Evolutionary conservation across 2,888 invertebrate genomes (phyloP).

Genomic region (Ichneumon xanthorius): DNA sequence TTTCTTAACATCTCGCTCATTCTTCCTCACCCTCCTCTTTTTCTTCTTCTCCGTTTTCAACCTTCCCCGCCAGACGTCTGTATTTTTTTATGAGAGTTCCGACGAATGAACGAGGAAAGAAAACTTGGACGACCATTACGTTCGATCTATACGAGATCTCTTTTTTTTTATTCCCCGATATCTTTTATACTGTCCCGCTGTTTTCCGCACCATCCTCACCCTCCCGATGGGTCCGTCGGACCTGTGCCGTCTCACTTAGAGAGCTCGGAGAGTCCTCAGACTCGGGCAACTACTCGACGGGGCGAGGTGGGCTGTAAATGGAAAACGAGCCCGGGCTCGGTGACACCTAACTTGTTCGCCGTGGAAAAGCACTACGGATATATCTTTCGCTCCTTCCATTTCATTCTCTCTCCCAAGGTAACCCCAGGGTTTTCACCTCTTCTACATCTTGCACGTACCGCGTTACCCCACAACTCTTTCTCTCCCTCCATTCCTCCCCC

Average conservation of each 20-base stretch:
- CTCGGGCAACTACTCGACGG: slow-evolving; percentile 54
- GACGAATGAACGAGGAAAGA: neutral
- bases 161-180: slow-evolving; percentile 31
- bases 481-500: slow-evolving; percentile 16
- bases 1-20: neutral
- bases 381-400: slow-evolving; percentile 36
- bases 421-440: slow-evolving; percentile 22
- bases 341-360: slow-evolving; percentile 76
- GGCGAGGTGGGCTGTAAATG: slow-evolving; percentile 74
- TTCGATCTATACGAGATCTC: slow-evolving; percentile 31
- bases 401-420: slow-evolving; percentile 48
- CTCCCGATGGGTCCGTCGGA: slow-evolving; percentile 16
- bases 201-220: slow-evolving; percentile 38
- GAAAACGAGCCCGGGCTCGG: slow-evolving; percentile 78
- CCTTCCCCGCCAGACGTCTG: neutral
- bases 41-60: neutral
- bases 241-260: slow-evolving; percentile 31
- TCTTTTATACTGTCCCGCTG: slow-evolving; percentile 11
- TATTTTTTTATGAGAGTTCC: neutral
- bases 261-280: slow-evolving; percentile 55
- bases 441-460: slow-evolving; percentile 35
- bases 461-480: slow-evolving; percentile 69
- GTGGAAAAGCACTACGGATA: slow-evolving; percentile 61
- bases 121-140: slow-evolving; percentile 26
- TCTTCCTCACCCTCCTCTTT: neutral